Base-by-base conservation (phyloP, 2,797 vertebrate species). In the Chrysolophus pictus region DNA sequence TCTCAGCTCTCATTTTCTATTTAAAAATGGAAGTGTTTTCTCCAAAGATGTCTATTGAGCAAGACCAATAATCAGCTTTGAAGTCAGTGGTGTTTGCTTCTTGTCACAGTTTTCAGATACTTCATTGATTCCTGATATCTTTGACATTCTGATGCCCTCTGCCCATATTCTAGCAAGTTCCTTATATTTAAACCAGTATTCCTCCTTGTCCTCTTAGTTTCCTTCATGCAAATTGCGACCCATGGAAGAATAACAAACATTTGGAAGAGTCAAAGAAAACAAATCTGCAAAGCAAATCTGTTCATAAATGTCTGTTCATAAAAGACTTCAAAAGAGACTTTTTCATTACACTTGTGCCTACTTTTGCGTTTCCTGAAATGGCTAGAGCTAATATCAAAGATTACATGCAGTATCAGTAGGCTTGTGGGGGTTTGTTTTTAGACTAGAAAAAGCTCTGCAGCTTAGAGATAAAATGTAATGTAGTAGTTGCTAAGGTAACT, bases 401-500 rank as follows among this genome's bases (percentile, higher is more conserved):
- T 74, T 95, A 76, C 76, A 71, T 51, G 76, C 55, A 22, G 77
- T 91, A 96, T 96, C 91, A 94, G 87, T 93, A 74, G 28, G 35
- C 84, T 82, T 87, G 84, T 88, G 88, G 78, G 78, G 73, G 95
- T 91, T 96, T 95, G 95, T 95, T 96, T 91, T 96, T 81, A 65
- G 86, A 79, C 74, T 91, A 94, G 56, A 85, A 91, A 96, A 95
- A 94, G 79, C 92, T 97, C 96, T 97, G 97, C 95, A 96, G 91
- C 94, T 95, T 91, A 62, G 91, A 97, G 97, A 97, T 97, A 98
- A 97, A 97, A 92, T 94, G 93, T 96, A 97, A 97, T 96, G 90
- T 96, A 94, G 88, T 84, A 94, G 97, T 98, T 98, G 96, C 98
- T 97, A 97, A 95, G 96, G 97, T 95, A 97, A 97, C 97, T 96